phyloP scores from a whole-genome alignment of 2,888 invertebrate species.

The Gnatocerus cornutus region DNA sequence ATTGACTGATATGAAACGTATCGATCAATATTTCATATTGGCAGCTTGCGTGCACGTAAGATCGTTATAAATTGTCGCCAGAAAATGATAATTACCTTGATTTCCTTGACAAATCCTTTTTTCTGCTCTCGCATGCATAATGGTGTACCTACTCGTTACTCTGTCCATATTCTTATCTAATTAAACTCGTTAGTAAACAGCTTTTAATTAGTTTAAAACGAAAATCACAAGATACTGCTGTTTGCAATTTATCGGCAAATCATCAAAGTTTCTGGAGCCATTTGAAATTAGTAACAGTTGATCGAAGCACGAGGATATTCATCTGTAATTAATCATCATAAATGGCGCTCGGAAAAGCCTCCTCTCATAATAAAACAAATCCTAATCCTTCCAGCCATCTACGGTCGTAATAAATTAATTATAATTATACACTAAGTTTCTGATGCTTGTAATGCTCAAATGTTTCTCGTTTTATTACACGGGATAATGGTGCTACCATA shows the following conservation, averaged over 20 bases:
- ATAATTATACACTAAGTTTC: slow-evolving; percentile 41
- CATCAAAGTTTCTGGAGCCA: slow-evolving; percentile 18
- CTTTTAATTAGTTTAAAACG: slow-evolving; percentile 17
- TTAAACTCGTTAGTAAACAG: slow-evolving; percentile 12
- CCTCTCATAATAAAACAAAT: slow-evolving; percentile 38
- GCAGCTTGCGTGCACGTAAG: slow-evolving; percentile 4
- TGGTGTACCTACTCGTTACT: slow-evolving; percentile 24
- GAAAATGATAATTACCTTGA: slow-evolving; percentile 33
- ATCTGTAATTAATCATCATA: slow-evolving; percentile 40
- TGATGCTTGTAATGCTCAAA: slow-evolving; percentile 40
- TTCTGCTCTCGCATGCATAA: slow-evolving; percentile 17
- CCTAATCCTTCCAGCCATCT: slow-evolving; percentile 41
- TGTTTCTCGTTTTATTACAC: slow-evolving; percentile 35
- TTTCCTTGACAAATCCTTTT: slow-evolving; percentile 33
- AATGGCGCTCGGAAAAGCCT: slow-evolving; percentile 39
- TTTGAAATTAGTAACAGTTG: slow-evolving; percentile 40
- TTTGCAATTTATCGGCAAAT: slow-evolving; percentile 23
- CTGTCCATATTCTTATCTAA: slow-evolving; percentile 6
- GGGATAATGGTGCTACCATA: slow-evolving; percentile 35
- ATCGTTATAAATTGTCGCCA: slow-evolving; percentile 27
- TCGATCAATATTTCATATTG: slow-evolving; percentile 9
- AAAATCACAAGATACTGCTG: neutral
- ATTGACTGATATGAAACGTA: neutral
- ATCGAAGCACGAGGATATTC: slow-evolving; percentile 36
- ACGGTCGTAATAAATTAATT: slow-evolving; percentile 39